These are phyloP conservation scores for Eciton burchellii DNA, from an alignment of 1,140 invertebrate genomes.

Conservation along the genomic window DNA sequence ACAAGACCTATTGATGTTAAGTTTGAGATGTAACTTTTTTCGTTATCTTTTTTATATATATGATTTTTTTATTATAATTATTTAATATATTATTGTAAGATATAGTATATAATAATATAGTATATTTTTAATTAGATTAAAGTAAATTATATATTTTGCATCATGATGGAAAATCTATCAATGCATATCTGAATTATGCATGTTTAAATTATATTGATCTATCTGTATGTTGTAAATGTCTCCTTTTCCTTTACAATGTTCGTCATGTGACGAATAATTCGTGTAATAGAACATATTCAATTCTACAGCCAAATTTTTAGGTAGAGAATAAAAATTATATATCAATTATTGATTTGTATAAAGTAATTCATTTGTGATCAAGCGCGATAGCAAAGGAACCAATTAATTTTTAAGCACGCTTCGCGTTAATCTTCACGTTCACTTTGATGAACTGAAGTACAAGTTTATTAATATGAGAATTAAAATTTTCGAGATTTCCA, in stretches of 20 bases:
- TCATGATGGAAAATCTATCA: too few species aligned
- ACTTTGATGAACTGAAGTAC: neutral
- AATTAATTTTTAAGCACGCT: conserved; percentile 58
- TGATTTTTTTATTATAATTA: too few species aligned
- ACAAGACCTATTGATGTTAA: too few species aligned
- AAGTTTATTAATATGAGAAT: conserved; percentile 27
- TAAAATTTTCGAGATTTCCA: neutral
- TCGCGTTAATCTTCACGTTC: neutral
- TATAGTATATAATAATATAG: too few species aligned
- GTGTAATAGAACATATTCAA: conserved; percentile 1
- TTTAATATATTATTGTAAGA: too few species aligned
- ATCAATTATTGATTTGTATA: conserved; percentile 49
- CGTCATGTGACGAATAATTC: conserved; percentile 3
- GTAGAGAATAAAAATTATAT: neutral
- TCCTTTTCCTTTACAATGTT: conserved; percentile 2
- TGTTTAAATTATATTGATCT: neutral
- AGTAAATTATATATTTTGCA: too few species aligned
- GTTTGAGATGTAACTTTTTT: too few species aligned
- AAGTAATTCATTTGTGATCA: conserved; percentile 44
- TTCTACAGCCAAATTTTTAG: conserved; percentile 53
- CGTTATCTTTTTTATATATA: too few species aligned
- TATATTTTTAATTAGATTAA: too few species aligned
- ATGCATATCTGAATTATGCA: neutral
- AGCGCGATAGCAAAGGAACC: conserved; percentile 43
- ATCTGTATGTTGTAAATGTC: neutral